Evolutionary conservation across 2,888 invertebrate species (phyloP), one percentile per base, ranked within the genome.

Genomic region (Drosophila mettleri): DNA sequence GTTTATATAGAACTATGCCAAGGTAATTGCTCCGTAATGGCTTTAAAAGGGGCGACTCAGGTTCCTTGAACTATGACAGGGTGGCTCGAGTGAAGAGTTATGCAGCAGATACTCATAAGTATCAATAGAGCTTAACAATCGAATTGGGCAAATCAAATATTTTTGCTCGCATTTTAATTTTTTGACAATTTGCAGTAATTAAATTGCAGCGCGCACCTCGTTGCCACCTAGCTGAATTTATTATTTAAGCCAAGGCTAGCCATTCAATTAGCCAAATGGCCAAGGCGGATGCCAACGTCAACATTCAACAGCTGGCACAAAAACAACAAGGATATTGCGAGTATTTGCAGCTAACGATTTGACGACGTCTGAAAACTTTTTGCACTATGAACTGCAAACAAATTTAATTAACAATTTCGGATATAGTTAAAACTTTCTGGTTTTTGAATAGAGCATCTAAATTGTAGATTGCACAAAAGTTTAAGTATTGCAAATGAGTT

Each of bases 231-330:
- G 39, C 34, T 31, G 29, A 43, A 57, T 58, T 64, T 33, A 49
- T 48, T 38, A 24, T 38, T 53, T 38, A 27, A 48, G 45, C 24
- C 67, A 70, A 63, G 64, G 65, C 33, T 29, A 41, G 4, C 16
- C 24, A 60, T 57, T 71, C 74, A 67, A 71, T 71, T 73, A 71
- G 41, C 39, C 54, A 71, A 73, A 59, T 73, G 53, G 59, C 43
- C 45, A 65, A 24, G 24, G 20, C 38, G 29, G 31, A 14, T 51
- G 45, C 41, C 49, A 36, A 62, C 49, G 16, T 31, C 29, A 36
- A 33, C 41, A 45, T 14, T 54, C 20, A 43, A 7, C 34, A 45
- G 29, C 27, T 24, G 16, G 31, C 29, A 20, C n/a, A 43, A 24
- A 3, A 24, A 14, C 41, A 46, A 18, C 3, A 66, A 55, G 59